Base-by-base conservation (phyloP, 2,797 vertebrate genomes). In the Esox masquinongy region DNA sequence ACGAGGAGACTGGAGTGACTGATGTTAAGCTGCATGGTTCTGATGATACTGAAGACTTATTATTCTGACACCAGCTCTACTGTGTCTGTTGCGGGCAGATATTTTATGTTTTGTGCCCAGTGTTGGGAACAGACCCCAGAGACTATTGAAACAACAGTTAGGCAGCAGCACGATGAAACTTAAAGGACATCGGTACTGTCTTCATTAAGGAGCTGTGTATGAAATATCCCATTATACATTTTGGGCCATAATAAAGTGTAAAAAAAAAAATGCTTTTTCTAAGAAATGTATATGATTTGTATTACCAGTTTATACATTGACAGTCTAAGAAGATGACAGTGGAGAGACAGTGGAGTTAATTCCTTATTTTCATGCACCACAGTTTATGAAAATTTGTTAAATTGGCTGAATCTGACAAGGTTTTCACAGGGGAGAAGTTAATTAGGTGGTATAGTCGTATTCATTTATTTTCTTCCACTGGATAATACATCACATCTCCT, bases 181-280 rank as follows among this genome's bases (percentile, higher is more conserved):
- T 6, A 5, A 67, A 47, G 43, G 31, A 67, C 64, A 16, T 34
- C 3, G 7, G 31, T 66, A 16, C 26, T 36, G 26, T 88, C 84
- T 80, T 36, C 84, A 80, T 90, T 88, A 92, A 77, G 78, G 61
- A 80, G 76, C 79, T 88, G 69, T 84, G 50, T 84, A 80, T 82
- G 76, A 74, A 87, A 74, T 82, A 14, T 12, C 80, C 85, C 77
- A 80, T 76, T 84, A 2, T 47, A 36, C 80, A 78, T 79, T 86
- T 74, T 85, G 77, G 78, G 85, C 86, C 90, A 84, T 85, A 88
- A 92, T 91, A 90, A 92, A 92, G 79, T 89, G 77, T 81, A 83
- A 50, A 78, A 88, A 87, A 29, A 82, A 87, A 88, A 87, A 81
- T 63, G 19, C 81, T 77, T 77, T n/a, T 5, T 24, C n/a, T 84